A percentile compares a stretch with the other conserved stretches of the same genome.
Evolutionary conservation across 2,113 vertebrate genomes (phyloP).

Genomic region (Rhodinocichla rosea): DNA sequence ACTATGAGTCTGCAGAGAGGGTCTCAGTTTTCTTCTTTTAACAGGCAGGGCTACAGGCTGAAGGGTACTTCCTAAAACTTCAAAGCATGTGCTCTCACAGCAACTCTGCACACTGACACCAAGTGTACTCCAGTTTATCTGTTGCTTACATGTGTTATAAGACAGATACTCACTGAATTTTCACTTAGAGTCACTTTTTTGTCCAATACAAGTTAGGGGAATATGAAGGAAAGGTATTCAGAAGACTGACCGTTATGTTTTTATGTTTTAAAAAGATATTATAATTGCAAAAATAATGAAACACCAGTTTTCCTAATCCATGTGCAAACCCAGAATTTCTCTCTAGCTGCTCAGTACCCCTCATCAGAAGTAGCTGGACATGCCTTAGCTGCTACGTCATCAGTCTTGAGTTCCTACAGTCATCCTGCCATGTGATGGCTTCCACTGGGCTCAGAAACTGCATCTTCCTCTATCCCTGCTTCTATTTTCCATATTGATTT

Average conservation of each 20-base stretch:
- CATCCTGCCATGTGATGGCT: background rate
- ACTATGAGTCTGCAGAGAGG: background rate
- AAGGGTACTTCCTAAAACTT: background rate
- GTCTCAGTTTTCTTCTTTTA: background rate
- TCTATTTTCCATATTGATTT: background rate
- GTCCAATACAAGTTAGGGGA: background rate
- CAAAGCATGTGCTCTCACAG: background rate
- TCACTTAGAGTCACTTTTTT: background rate
- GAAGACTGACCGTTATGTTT: background rate
- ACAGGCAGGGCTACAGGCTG: background rate
- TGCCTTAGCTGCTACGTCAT: background rate
- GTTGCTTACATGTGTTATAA: rapidly evolving
- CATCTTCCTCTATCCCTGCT: background rate
- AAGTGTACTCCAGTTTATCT: background rate
- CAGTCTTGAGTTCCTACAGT: background rate
- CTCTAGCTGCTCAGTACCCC: background rate
- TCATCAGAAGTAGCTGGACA: background rate
- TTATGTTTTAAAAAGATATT: background rate
- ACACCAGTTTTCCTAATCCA: background rate
- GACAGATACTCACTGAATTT: background rate
- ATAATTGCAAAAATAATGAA: background rate
- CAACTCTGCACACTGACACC: background rate
- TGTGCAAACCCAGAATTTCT: background rate
- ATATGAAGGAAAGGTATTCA: background rate
- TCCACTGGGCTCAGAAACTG: background rate